Percentiles rank a stretch among this genome's conserved stretches.
These are phyloP conservation scores for Bathynomus jamesi DNA, from an alignment of 1,140 invertebrate species.

Conservation along the genomic window DNA sequence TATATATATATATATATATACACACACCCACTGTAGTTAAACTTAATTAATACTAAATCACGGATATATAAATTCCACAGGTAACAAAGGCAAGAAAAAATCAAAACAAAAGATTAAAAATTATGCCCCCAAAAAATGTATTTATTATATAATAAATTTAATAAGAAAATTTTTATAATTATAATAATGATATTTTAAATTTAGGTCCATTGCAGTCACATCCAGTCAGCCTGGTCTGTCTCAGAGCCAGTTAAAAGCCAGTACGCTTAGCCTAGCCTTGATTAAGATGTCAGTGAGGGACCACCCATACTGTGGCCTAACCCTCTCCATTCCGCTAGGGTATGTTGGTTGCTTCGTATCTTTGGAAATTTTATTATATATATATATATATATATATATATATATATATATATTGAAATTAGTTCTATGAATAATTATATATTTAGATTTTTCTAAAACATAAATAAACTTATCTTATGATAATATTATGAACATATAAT, in stretches of 20 bases:
- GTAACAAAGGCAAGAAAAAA: no score
- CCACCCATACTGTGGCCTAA: background rate
- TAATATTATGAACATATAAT: no score
- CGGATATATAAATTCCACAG: no score
- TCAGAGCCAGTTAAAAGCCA: no score
- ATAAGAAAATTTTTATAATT: background rate
- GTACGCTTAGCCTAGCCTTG: background rate
- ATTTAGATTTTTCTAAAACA: background rate
- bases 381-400: slow-evolving; percentile 3
- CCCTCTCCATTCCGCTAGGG: background rate
- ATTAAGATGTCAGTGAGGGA: background rate
- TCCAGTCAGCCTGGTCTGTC: no score
- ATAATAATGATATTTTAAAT: background rate
- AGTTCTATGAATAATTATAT: background rate
- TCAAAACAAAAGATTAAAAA: no score
- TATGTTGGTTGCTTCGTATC: background rate
- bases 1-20: no score
- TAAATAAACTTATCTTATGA: no score
- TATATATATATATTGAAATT: background rate
- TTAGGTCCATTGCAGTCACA: no score
- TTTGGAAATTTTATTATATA: background rate
- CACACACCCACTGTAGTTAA: no score
- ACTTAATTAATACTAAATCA: no score
- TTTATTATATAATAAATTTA: background rate
- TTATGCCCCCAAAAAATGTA: no score